A percentile compares a stretch with the other conserved stretches of the same genome.
These are phyloP conservation scores for Caenorhabditis sulstoni DNA, from an alignment of 2,888 invertebrate species.

Conservation along the genomic window DNA sequence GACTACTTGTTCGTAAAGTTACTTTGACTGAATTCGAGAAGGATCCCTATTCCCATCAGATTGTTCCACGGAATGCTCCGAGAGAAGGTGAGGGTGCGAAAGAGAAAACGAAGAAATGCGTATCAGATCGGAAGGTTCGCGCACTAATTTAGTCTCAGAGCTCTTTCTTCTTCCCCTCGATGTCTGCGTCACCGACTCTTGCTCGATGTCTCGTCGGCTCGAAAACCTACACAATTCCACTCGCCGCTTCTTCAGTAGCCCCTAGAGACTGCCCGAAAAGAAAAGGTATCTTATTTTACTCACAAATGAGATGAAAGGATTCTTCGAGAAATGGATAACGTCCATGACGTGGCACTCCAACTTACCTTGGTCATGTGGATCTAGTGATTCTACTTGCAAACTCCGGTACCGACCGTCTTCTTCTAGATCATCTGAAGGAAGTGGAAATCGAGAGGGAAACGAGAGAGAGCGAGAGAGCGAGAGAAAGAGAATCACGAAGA, in stretches of 20 bases:
- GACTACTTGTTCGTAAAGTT: no score
- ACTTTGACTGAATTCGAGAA: no score
- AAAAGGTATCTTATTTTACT: slow-evolving; percentile 58
- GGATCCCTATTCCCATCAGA: no score
- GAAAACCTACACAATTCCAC: slow-evolving; percentile 50
- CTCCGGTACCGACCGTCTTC: slow-evolving; percentile 48
- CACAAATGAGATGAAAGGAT: slow-evolving; percentile 49
- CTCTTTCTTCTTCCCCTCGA: slow-evolving; percentile 1
- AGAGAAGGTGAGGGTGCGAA: not conserved
- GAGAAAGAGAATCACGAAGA: slow-evolving; percentile 11
- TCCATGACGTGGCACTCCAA: no score
- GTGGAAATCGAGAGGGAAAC: not conserved
- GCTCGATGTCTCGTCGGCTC: slow-evolving; percentile 12
- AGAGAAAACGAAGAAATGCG: slow-evolving; percentile 2
- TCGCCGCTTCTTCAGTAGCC: slow-evolving; percentile 52
- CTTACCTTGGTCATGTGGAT: slow-evolving; percentile 58
- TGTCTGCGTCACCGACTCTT: slow-evolving; percentile 22
- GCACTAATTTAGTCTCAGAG: slow-evolving; percentile 53
- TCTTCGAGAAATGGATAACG: slow-evolving; percentile 7
- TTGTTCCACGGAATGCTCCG: not conserved
- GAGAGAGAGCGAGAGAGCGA: slow-evolving; percentile 8
- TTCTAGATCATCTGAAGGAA: slow-evolving; percentile 48
- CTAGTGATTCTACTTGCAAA: slow-evolving; percentile 45
- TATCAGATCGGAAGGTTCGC: slow-evolving; percentile 57
- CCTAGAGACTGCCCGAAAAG: slow-evolving; percentile 48